Base-by-base conservation (phyloP, 1,140 invertebrate genomes). In the Drosophila athabasca region DNA sequence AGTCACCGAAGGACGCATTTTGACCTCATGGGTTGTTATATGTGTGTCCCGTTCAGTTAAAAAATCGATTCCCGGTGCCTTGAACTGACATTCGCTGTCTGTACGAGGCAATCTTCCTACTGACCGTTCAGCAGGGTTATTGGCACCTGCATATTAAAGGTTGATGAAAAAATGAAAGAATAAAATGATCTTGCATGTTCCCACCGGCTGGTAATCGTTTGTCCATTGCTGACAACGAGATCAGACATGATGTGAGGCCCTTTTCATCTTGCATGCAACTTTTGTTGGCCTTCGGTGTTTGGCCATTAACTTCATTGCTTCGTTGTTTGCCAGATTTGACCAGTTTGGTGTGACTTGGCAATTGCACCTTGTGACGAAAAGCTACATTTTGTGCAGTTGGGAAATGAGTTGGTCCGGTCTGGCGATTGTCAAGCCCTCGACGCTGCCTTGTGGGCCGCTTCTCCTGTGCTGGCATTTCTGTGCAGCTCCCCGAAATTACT, bases 31-130 rank as follows among this genome's bases (percentile, higher is more conserved):
- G 0, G 62, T 50, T 0, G 31, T 29, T 2, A 75, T 48, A 6
- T 79, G 51, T 6, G 39, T 59, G 0, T 61, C 64, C 6, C 65
- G 48, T 9, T 55, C 60, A 4, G 50, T 75, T 0, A 89, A 59
- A 29, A 70, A 89, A 7, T 65, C 44, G 6, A 88, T 54, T 1
- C 83, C 83, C 0, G 83, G 83, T 0, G 84, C 59, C 6, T 73
- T 62, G 11, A 73, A 76, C 2, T 62, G 64, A 9, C 83, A 88
- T 19, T 88, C 84, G 45, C 83, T 87, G 60, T 88, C 70, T 8
- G 82, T 83, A 7, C 74, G 75, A 0, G 82, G 78, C 31, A 83
- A 15, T 61, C 61, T 73, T 0, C 58, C 62, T 3, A 71, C 76
- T 8, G 59, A 61, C 0, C 84, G 67, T 22, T 62, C 84, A 13